phyloP scores from a whole-genome alignment of 2,797 vertebrate genomes.

The Galago senegalensis region DNA sequence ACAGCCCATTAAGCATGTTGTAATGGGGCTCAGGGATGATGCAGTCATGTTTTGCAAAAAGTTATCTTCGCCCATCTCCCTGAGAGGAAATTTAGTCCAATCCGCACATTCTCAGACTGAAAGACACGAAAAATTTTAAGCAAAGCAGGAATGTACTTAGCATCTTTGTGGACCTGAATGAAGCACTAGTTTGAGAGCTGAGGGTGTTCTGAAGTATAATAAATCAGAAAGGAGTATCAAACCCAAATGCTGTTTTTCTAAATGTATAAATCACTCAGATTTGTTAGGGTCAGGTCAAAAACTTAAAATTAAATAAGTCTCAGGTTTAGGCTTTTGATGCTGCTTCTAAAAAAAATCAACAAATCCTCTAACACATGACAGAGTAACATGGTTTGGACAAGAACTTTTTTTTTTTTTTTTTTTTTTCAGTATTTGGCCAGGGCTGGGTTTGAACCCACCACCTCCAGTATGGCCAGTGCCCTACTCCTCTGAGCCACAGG shows the following conservation, averaged over 20 bases:
- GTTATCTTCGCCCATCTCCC: slow-evolving; percentile 69
- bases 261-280: neutral
- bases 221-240: slow-evolving; percentile 3
- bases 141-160: neutral
- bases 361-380: neutral
- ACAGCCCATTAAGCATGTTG: slow-evolving; percentile 81
- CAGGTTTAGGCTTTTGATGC: slow-evolving; percentile 26
- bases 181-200: neutral
- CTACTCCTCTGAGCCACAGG: no score
- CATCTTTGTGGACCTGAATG: neutral
- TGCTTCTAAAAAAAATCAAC: slow-evolving; percentile 11
- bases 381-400: neutral
- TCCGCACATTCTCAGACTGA: slow-evolving; percentile 20
- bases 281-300: slow-evolving; percentile 21
- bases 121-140: slow-evolving; percentile 30
- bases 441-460: no score
- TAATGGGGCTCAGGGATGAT: slow-evolving; percentile 70
- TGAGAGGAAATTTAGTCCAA: slow-evolving; percentile 67
- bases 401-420: neutral
- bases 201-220: neutral
- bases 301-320: slow-evolving; percentile 50
- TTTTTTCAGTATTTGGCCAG: no score
- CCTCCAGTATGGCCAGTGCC: no score
- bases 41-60: slow-evolving; percentile 71
- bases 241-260: neutral